Evolutionary conservation across 2,888 invertebrate genomes (phyloP), one percentile per base, ranked within the genome.

Genomic region (Thereva nobilitata): DNA sequence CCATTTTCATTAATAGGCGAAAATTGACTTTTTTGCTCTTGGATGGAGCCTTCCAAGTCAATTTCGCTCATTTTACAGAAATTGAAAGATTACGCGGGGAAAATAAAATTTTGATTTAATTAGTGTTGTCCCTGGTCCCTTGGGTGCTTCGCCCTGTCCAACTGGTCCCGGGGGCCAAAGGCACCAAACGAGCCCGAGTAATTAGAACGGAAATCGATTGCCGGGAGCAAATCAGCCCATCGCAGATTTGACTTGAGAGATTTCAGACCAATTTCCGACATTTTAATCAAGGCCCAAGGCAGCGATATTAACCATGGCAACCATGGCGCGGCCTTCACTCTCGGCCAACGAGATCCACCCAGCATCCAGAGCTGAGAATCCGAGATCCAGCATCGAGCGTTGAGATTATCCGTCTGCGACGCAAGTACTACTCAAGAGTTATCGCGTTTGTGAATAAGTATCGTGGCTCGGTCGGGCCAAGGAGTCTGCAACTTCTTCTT

Each of bases 161-260:
- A 23, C 23, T 23, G 23, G 23, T 23, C 23, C 23, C 23, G 23
- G 23, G 23, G 23, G 23, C 23, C 23, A 23, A 23, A 23, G 23
- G 23, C 23, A 23, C 23, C 53, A 44, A 45, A 23, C 37, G 12
- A 40, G 45, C 64, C 50, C 49, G 38, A 53, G 67, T 67, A 67
- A 67, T 67, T 67, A 64, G 67, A 64, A 64, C 67, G 67, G 67
- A 67, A 67, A 67, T 67, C 64, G 64, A 67, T 67, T 64, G 67
- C 64, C 47, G 3, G 37, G 42, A 67, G 57, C 63, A 35, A 64
- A 64, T 64, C 49, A 64, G 50, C 56, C 37, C 37, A 67, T 49
- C 23, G 41, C 64, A 67, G 61, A 56, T 61, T 52, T 56, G 50
- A 55, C 53, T 47, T 56, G 67, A 57, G 57, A 64, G 67, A 67